Percentiles rank a stretch among this genome's conserved stretches.
Conservation (phyloP, 2,888 invertebrate species). For the Tupiocoris notatus region DNA sequence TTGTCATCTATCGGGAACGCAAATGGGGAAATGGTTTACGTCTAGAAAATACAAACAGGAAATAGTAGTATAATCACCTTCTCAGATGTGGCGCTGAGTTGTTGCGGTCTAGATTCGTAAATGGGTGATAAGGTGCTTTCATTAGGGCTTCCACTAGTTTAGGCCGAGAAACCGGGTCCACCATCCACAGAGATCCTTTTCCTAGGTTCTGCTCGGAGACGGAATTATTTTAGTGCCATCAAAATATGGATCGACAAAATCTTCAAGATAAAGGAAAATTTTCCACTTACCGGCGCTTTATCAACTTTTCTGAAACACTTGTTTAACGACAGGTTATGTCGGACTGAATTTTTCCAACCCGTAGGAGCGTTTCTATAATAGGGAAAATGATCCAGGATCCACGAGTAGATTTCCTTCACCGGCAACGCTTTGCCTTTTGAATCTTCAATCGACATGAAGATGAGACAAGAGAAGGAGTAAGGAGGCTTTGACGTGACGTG, state of each 20-base stretch:
- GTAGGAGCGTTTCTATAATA: conserved; percentile 87
- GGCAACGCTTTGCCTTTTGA: conserved; percentile 87
- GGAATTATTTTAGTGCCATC: neutral
- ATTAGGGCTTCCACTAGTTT: conserved; percentile 85
- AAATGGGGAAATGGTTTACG: too few relatives aligned
- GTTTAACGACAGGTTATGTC: conserved; percentile 86
- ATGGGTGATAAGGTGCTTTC: conserved; percentile 79
- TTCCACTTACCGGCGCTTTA: conserved; percentile 70
- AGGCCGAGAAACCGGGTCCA: conserved; percentile 86
- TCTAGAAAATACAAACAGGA: too few relatives aligned
- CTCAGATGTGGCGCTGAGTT: conserved; percentile 46
- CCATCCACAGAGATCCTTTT: conserved; percentile 94
- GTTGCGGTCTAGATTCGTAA: conserved; percentile 60
- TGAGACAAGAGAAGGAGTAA: conserved; percentile 92
- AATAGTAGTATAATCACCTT: conserved; percentile 14
- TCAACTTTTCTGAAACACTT: conserved; percentile 95
- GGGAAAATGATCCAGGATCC: conserved; percentile 92
- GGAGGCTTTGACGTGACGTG: conserved; percentile 88
- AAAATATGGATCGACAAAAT: too few relatives aligned
- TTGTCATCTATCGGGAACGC: too few relatives aligned
- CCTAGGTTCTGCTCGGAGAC: conserved; percentile 71
- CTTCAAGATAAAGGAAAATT: too few relatives aligned
- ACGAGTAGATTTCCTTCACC: conserved; percentile 94
- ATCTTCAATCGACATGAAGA: conserved; percentile 97
- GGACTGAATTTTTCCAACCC: conserved; percentile 88